These are phyloP conservation scores for Sarcoramphus papa DNA, from an alignment of 2,797 vertebrate genomes.

Conservation along the genomic window DNA sequence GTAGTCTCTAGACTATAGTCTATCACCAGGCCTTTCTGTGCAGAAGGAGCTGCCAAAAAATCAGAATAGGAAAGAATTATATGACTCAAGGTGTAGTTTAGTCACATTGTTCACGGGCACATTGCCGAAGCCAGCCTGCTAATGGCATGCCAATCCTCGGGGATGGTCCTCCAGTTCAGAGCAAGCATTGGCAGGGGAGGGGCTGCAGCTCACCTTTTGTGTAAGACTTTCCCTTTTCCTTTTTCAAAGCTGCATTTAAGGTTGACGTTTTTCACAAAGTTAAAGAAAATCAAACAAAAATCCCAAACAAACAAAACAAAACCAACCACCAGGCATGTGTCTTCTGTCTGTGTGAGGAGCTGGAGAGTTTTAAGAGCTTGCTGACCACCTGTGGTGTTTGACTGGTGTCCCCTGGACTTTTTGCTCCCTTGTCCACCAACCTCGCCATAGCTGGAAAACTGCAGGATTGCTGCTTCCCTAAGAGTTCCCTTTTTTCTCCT, in stretches of 20 bases:
- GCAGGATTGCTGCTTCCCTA: background rate
- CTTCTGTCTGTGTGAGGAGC: background rate
- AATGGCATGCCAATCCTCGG: background rate
- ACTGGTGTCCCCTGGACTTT: background rate
- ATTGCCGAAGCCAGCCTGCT: background rate
- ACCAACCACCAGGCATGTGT: background rate
- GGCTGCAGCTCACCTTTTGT: background rate
- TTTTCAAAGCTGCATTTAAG: background rate
- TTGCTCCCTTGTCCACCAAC: background rate
- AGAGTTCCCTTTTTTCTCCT: background rate
- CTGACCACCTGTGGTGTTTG: rapidly evolving
- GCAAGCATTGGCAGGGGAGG: background rate
- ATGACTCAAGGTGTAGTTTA: background rate
- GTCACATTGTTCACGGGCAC: background rate
- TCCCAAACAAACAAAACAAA: background rate
- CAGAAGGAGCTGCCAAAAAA: background rate
- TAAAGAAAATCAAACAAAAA: background rate
- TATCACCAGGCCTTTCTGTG: background rate
- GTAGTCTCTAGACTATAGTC: background rate
- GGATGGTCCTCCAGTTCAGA: background rate
- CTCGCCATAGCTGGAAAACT: background rate
- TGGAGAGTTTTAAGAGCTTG: background rate
- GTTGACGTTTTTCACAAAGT: background rate
- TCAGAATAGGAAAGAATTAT: background rate
- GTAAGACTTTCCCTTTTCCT: background rate